phyloP scores from a whole-genome alignment of 2,888 invertebrate species.

The Dorcus hopei region DNA sequence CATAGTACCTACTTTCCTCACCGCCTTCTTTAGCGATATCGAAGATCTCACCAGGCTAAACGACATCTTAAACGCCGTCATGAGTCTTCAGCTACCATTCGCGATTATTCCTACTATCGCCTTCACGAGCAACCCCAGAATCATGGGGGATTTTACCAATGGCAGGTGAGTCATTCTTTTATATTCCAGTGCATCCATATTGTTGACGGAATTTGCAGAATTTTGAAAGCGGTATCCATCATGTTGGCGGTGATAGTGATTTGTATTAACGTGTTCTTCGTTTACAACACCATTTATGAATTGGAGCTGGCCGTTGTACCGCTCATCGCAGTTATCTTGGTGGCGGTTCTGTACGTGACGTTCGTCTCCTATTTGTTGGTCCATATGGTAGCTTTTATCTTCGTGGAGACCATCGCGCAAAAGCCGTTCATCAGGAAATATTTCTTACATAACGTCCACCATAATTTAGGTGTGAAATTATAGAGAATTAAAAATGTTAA shows the following conservation, averaged over 20 bases:
- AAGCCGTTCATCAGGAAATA: constrained; percentile 20
- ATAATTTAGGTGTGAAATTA: constrained; percentile 15
- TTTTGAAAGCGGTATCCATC: constrained; percentile 63
- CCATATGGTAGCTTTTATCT: constrained; percentile 60
- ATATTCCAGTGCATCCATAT: neutral
- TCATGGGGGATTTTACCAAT: constrained; percentile 83
- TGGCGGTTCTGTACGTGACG: constrained; percentile 60
- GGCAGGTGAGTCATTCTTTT: constrained; percentile 59
- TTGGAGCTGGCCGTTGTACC: constrained; percentile 44
- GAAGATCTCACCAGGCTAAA: constrained; percentile 73
- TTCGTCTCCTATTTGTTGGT: constrained; percentile 69
- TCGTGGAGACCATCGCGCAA: constrained; percentile 12
- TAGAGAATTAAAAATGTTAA: constrained; percentile 4
- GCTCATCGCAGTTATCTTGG: constrained; percentile 51
- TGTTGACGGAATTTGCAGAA: constrained; percentile 50
- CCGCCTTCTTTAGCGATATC: constrained; percentile 65
- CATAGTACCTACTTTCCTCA: constrained; percentile 68
- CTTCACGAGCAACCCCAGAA: constrained; percentile 70
- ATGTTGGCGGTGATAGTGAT: constrained; percentile 66
- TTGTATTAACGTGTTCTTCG: constrained; percentile 75
- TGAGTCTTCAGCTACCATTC: constrained; percentile 85
- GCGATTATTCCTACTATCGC: constrained; percentile 82
- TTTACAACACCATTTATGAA: constrained; percentile 57
- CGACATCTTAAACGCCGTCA: constrained; percentile 79
- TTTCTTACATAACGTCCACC: constrained; percentile 16